Evolutionary conservation across 1,140 invertebrate species (phyloP), one percentile per base, ranked within the genome.

Genomic region (Andricus grossulariae): DNA sequence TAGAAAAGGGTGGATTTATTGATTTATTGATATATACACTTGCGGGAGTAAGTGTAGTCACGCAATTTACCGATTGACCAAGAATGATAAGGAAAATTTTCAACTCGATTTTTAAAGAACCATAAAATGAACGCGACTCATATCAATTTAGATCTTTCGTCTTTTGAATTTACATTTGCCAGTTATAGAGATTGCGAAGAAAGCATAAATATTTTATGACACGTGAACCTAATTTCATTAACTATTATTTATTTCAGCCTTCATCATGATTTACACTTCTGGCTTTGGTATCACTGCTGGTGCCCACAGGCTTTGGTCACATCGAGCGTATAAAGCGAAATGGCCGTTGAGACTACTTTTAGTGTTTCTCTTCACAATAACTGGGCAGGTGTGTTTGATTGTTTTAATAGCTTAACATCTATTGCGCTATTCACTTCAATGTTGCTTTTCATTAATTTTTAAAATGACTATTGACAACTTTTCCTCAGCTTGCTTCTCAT

Each of bases 241-340:
- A 66, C 39, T 10, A 39, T 66, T 66, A 66, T 66, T 25, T 32
- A 66, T 93, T 92, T 18, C 91, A 96, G 95, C 93, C 73, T 92
- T 95, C 78, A 84, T 93, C 11, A 93, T 94, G 75, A 93, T 95
- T 79, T 94, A 94, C 84, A 92, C 92, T 12, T 93, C 94, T 54
- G 96, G 94, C 2, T 93, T 96, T 75, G 96, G 96, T 0, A 95
- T 98, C 32, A 98, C 97, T 7, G 97, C 96, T 15, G 97, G 97
- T 50, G 96, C 95, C 3, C 97, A 98, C 88, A 92, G 97, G 76
- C 92, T 98, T 50, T 98, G 97, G 97, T 94, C 97, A 16, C 97
- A 98, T 89, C 92, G 95, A 80, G 94, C 97, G 0, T 98, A 97
- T 92, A 97, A 97, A 90, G 97, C 97, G 1, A 95, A 93, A 82